Evolutionary conservation across 2,888 invertebrate genomes (phyloP), one percentile per base, ranked within the genome.

Genomic region (Cryptus viduatorius): DNA sequence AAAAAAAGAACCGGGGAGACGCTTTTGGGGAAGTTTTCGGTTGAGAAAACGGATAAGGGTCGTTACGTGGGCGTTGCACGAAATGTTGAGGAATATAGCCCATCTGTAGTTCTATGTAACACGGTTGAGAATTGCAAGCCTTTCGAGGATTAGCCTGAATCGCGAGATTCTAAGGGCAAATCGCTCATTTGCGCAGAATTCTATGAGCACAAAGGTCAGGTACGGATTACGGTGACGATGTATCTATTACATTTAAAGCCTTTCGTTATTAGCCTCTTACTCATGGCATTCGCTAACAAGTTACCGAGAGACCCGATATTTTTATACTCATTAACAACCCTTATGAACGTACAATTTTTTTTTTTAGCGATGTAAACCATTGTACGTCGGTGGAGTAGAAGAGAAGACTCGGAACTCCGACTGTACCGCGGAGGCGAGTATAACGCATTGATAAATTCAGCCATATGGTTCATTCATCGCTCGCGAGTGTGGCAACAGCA

Each of bases 391-490:
- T 4, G 61, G 31, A 14, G 29, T 12, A 61, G 61, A 14, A 12
- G 4, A 61, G 61, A n/a, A 31, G 31, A 7, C 4, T 14, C 19
- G 4, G 31, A 53, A 37, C 10, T n/a, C 16, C 19, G 37, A n/a
- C 10, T 31, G n/a, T 69, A 31, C 16, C 10, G 24, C n/a, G 29
- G 16, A 50, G 53, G 19, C 37, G 31, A 24, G 29, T 44, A 10
- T 56, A 59, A 56, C 72, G 80, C 59, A 69, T 37, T 42, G 61
- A 69, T 69, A 61, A 50, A 61, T 48, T 19, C 69, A n/a, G 50
- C 75, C 82, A 85, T 85, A 85, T 86, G 87, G 80, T 86, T 82
- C 87, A 87, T 87, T 86, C 87, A 87, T 84, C 67, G 73, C 71
- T 81, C n/a, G 42, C 56, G 77, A 76, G 71, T 76, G 83, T 73